phyloP scores from a whole-genome alignment of 2,888 invertebrate genomes.

The Chesias legatella region DNA sequence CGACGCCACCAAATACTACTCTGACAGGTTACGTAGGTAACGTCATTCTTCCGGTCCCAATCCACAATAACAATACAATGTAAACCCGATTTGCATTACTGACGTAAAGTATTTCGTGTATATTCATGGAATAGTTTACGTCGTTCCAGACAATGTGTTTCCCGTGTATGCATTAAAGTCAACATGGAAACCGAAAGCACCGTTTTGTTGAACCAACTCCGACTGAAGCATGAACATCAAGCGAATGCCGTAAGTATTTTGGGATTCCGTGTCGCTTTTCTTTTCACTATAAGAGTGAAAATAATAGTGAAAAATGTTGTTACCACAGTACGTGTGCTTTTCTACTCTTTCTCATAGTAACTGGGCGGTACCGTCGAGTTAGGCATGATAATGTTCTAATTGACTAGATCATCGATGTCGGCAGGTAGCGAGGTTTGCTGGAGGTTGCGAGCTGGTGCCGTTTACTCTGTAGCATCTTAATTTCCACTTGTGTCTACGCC shows the following conservation, averaged over 20 bases:
- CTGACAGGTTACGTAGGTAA: background rate
- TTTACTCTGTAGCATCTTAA: too few species aligned
- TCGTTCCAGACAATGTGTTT: constrained; percentile 31
- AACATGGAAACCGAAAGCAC: constrained; percentile 61
- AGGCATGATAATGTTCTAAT: too few species aligned
- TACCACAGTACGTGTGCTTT: too few species aligned
- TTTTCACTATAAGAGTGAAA: too few species aligned
- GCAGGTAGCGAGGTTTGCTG: too few species aligned
- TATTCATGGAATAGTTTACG: constrained; percentile 33
- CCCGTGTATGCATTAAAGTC: constrained; percentile 24
- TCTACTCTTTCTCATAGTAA: too few species aligned
- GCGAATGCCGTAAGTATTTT: constrained; percentile 43
- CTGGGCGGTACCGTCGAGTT: too few species aligned
- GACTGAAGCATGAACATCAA: constrained; percentile 51
- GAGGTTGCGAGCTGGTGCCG: too few species aligned
- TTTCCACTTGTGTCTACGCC: too few species aligned
- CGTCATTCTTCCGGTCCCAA: constrained; percentile 11
- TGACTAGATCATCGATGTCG: too few species aligned
- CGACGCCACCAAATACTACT: background rate
- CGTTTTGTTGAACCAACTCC: constrained; percentile 48
- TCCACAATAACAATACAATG: constrained; percentile 17
- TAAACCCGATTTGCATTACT: constrained; percentile 16
- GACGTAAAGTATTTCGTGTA: constrained; percentile 26
- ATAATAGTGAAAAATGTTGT: too few species aligned
- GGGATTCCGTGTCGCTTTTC: too few species aligned